Conservation (phyloP, 2,888 invertebrate species). For the Agrotis puta region DNA sequence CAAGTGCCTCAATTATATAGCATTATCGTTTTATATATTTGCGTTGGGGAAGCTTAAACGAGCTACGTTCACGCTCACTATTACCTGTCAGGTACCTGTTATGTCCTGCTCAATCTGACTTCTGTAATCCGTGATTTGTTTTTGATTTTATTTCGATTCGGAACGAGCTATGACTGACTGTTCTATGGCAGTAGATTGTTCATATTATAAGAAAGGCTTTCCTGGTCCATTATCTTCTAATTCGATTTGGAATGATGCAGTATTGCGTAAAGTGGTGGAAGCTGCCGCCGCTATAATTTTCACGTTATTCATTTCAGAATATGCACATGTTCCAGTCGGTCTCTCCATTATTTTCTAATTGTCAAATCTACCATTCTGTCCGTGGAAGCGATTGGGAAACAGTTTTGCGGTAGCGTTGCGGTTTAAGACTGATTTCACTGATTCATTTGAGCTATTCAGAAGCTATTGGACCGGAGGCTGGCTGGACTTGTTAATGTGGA, state of each 20-base stretch:
- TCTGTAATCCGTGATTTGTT: slow-evolving; percentile 7
- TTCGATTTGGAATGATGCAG: neutral
- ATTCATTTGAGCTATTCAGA: slow-evolving; percentile 51
- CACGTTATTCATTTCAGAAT: neutral
- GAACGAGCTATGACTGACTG: neutral
- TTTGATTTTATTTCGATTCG: neutral
- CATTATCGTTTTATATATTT: slow-evolving; percentile 58
- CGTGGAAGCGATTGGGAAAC: slow-evolving; percentile 45
- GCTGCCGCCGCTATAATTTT: slow-evolving; percentile 18
- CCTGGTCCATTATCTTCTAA: neutral
- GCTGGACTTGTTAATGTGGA: slow-evolving; percentile 23
- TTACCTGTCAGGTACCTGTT: slow-evolving; percentile 32
- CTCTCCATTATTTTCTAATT: slow-evolving; percentile 50
- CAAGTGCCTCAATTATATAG: slow-evolving; percentile 64
- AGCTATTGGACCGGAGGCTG: slow-evolving; percentile 38
- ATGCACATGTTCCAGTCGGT: slow-evolving; percentile 17
- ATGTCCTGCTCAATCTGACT: slow-evolving; percentile 32
- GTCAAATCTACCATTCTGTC: slow-evolving; percentile 37
- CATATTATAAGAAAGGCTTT: neutral
- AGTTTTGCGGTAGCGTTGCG: slow-evolving; percentile 51
- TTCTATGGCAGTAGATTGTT: neutral
- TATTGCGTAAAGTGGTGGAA: neutral
- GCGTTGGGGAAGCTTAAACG: slow-evolving; percentile 35
- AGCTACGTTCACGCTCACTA: slow-evolving; percentile 36
- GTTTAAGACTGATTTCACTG: slow-evolving; percentile 57